Base-by-base conservation (phyloP, 2,888 invertebrate genomes). In the Morpho deidamia region DNA sequence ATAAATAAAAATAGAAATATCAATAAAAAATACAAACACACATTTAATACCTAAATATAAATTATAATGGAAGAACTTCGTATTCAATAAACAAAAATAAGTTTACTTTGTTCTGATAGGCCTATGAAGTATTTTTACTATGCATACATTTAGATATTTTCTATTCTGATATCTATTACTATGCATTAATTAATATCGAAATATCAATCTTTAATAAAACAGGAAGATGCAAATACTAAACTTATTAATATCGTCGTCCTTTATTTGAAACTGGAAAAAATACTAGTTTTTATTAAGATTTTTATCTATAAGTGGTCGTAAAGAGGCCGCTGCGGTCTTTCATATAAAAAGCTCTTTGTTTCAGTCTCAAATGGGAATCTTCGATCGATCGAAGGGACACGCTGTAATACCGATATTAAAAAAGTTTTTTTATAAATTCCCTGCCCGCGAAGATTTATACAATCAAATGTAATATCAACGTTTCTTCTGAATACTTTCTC, bases 371-470 rank as follows among this genome's bases (percentile, higher is more conserved):
- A 78, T 81, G 80, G 81, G 74, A 83, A 77, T 76, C 78, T 81
- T 74, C 76, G 75, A 80, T 83, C 75, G 76, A 80, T 83, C 75
- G 76, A 72, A 80, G 71, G 78, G 78, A 79, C 81, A 76, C 74
- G 63, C 74, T 72, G 75, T 76, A 76, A 81, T 76, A 74, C 72
- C 77, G 79, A 84, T 85, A 88, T 88, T 87, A 86, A 87, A 87
- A 87, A 88, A 85, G 81, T 87, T 87, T 85, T 23, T 23, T 76
- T 75, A 73, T 79, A 72, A 67, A 75, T 70, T 60, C 58, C 56
- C 58, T 58, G 58, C 59, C 62, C 56, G 61, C 55, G 53, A 56
- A 54, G 57, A 60, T 59, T 65, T 61, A 55, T 63, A 55, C 56
- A 63, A 57, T 61, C 47, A 60, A 63, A 63, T 55, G 54, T 56